Evolutionary conservation across 2,113 vertebrate species (phyloP), one percentile per base, ranked within the genome.

Genomic region (Eleginops maclovinus): DNA sequence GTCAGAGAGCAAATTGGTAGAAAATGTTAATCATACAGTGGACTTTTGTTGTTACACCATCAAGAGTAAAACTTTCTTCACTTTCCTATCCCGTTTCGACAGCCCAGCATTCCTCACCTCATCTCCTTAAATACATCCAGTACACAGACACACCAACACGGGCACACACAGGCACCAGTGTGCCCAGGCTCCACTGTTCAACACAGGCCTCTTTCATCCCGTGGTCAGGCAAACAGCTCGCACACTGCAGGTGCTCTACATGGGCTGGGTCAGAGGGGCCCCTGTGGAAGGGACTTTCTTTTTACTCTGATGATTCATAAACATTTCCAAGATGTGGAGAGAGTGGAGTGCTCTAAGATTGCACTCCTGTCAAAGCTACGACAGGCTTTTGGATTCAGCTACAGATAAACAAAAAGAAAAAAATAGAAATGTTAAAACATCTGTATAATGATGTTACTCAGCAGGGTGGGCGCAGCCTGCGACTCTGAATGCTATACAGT

Each of bases 131-230:
- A 77, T 77, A 83, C 70, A 79, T 83, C 74, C 69, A 84, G 73
- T 83, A 61, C 60, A 80, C 72, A 87, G 55, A 76, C 80, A 72
- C 58, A 66, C 55, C 51, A 76, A 79, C 59, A n/a, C 58, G 49
- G 65, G 71, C 73, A 72, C 41, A 93, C 85, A 90, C 86, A 87
- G 84, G 71, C 77, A 71, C 76, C 82, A 91, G 77, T 91, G 88
- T 92, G 72, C 53, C 67, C 22, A 56, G 84, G 83, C 72, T 84
- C 49, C 81, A 80, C 86, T 75, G 78, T 88, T 74, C 79, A 86
- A 91, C 89, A 92, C 90, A 85, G 82, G 79, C 82, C 71, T 89
- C 92, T 90, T 93, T 92, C 88, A 91, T 90, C 68, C 63, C 49
- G 55, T 64, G 80, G 79, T 84, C 82, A 87, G 82, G 88, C 82